These are phyloP conservation scores for Gallinago jamesoni DNA, from an alignment of 2,113 vertebrate genomes.

Conservation along the genomic window DNA sequence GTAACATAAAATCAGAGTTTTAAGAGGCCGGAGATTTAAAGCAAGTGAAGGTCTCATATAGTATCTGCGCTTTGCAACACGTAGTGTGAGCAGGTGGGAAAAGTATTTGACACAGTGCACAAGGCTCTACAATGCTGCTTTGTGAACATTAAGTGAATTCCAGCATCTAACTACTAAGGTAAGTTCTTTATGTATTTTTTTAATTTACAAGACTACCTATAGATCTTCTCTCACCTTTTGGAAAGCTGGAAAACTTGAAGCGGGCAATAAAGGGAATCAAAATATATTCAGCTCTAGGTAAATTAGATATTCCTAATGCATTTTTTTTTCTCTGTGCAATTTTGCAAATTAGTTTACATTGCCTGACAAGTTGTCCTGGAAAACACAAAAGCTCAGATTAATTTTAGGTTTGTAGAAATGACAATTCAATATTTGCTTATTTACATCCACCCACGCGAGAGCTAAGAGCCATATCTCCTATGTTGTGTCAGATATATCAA, in stretches of 20 bases:
- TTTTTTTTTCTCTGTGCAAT: not conserved
- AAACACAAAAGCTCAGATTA: conserved; percentile 3
- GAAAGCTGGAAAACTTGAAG: not conserved
- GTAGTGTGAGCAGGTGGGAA: not conserved
- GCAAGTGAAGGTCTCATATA: not conserved
- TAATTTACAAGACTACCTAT: not conserved
- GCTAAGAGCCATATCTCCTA: not conserved
- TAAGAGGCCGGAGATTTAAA: not conserved
- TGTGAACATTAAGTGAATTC: not conserved
- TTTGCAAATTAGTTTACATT: conserved; percentile 12
- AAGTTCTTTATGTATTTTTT: not conserved
- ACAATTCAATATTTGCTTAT: conserved; percentile 23
- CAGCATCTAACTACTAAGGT: not conserved
- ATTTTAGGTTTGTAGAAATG: not conserved
- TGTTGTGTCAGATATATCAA: not conserved
- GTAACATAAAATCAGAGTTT: not conserved
- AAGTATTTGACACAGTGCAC: not conserved
- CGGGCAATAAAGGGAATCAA: not conserved
- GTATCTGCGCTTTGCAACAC: not conserved
- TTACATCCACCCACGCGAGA: not conserved
- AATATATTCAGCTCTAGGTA: not conserved
- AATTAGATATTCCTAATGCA: not conserved
- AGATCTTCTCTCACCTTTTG: not conserved
- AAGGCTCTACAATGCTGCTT: not conserved
- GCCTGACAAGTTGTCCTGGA: conserved; percentile 24